Percentiles rank a stretch among this genome's conserved stretches.
These are phyloP conservation scores for Gastrophryne carolinensis DNA, from an alignment of 2,797 vertebrate genomes.

Conservation along the genomic window DNA sequence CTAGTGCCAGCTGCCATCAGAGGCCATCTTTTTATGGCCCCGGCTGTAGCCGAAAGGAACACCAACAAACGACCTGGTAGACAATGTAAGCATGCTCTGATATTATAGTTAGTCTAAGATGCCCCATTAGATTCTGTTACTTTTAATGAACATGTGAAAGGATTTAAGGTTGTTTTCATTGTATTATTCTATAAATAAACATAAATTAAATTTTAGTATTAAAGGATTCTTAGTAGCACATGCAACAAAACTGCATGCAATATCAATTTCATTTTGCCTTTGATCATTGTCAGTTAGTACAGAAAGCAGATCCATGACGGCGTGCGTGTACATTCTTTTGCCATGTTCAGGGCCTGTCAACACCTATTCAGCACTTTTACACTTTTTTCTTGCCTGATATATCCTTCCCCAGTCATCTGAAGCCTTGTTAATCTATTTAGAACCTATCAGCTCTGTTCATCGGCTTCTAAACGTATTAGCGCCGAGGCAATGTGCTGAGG, in stretches of 20 bases:
- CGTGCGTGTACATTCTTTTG: conserved; percentile 56
- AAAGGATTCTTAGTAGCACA: too few relatives aligned
- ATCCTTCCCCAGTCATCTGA: conserved; percentile 71
- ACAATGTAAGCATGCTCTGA: too few relatives aligned
- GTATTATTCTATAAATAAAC: too few relatives aligned
- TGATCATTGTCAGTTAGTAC: background rate
- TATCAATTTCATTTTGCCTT: conserved; percentile 11
- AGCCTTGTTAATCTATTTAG: conserved; percentile 81
- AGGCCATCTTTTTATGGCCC: too few relatives aligned
- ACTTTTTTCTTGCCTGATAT: conserved; percentile 56
- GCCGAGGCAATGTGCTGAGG: conserved; percentile 70
- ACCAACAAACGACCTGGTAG: too few relatives aligned
- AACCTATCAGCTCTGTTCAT: conserved; percentile 77
- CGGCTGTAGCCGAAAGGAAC: too few relatives aligned
- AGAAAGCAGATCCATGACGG: conserved; percentile 59
- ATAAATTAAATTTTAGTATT: too few relatives aligned
- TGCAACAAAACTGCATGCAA: background rate
- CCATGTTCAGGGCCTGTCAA: conserved; percentile 63
- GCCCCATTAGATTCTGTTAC: too few relatives aligned
- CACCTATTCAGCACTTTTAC: conserved; percentile 58
- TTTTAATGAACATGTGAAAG: too few relatives aligned
- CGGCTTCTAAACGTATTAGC: conserved; percentile 78
- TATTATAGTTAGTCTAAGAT: too few relatives aligned
- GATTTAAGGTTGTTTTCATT: too few relatives aligned
- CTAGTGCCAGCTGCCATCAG: too few relatives aligned